phyloP scores from a whole-genome alignment of 1,140 invertebrate species.

The Platorchestia sp. region DNA sequence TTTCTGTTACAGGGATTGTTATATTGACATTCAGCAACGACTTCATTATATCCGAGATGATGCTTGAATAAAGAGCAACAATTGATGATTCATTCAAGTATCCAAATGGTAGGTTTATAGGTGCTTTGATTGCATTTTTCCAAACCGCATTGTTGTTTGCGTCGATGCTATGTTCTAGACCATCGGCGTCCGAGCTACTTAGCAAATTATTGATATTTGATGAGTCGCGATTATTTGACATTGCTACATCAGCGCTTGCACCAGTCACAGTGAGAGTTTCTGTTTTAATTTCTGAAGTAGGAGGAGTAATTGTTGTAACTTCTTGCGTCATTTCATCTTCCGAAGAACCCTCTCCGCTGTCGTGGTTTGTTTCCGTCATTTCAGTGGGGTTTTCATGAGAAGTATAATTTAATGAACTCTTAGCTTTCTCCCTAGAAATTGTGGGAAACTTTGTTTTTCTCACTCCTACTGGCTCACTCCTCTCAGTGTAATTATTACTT shows the following conservation, averaged over 20 bases:
- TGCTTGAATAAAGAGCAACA: slow-evolving; percentile 18
- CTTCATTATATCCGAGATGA: slow-evolving; percentile 17
- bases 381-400: background rate
- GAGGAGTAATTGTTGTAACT: background rate
- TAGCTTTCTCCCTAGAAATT: background rate
- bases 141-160: background rate
- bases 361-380: background rate
- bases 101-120: background rate
- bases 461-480: background rate
- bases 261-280: background rate
- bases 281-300: background rate
- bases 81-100: slow-evolving; percentile 7
- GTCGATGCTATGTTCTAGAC: background rate
- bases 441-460: background rate
- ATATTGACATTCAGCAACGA: background rate
- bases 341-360: background rate
- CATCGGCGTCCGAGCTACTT: background rate
- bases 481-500: background rate
- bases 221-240: background rate
- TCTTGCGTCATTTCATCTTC: background rate
- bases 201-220: background rate
- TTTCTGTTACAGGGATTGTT: background rate
- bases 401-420: background rate
- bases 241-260: background rate
- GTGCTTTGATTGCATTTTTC: background rate